Evolutionary conservation across 2,888 invertebrate species (phyloP).

Genomic region (Pteria penguin): DNA sequence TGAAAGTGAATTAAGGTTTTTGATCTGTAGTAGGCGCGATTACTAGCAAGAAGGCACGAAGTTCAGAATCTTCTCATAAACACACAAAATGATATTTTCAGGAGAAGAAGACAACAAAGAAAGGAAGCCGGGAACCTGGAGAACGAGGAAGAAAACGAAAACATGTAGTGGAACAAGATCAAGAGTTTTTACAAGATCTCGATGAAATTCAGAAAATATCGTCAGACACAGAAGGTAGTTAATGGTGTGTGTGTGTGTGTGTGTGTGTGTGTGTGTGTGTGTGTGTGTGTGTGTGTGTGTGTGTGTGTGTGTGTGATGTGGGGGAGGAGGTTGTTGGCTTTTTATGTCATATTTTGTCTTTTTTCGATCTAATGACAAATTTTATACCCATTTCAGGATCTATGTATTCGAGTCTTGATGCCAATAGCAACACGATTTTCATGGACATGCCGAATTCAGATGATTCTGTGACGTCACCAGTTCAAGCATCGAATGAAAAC

Average conservation of each 20-base stretch:
- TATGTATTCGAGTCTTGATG: conserved; percentile 57
- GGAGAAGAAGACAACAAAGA: conserved; percentile 41
- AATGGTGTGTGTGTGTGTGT: too few species aligned
- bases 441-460: conserved; percentile 61
- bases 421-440: conserved; percentile 38
- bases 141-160: conserved; percentile 38
- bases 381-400: conserved; percentile 66
- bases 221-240: conserved; percentile 40
- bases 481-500: conserved; percentile 70
- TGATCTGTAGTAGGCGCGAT: too few species aligned
- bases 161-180: conserved; percentile 19
- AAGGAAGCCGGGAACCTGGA: conserved; percentile 26
- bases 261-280: too few species aligned
- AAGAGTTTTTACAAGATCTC: conserved; percentile 20
- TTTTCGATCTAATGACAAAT: too few species aligned
- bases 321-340: too few species aligned
- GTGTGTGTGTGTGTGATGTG: too few species aligned
- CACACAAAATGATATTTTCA: too few species aligned
- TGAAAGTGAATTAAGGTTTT: too few species aligned
- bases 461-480: conserved; percentile 76
- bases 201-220: conserved; percentile 28
- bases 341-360: too few species aligned
- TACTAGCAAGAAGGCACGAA: too few species aligned
- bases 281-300: too few species aligned
- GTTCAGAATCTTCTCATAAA: too few species aligned